Evolutionary conservation across 2,888 invertebrate genomes (phyloP).

Genomic region (Melinaea marsaeus): DNA sequence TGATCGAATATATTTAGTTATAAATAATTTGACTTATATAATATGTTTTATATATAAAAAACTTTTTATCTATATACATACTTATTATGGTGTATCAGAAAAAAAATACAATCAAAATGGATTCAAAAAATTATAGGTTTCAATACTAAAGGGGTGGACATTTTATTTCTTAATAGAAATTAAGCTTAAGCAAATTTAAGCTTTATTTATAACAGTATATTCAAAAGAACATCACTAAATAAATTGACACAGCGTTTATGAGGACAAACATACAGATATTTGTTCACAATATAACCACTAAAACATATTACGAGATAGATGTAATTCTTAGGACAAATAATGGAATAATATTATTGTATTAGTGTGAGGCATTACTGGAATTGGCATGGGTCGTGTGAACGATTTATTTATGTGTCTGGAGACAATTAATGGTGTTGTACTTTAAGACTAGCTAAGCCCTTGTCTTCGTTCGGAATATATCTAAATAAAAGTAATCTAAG

Average conservation of each 20-base stretch:
- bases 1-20: conserved; percentile 27
- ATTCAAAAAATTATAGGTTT: no score
- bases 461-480: no score
- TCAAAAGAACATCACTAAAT: not conserved
- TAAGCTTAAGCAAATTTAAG: no score
- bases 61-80: no score
- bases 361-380: conserved; percentile 28
- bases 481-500: no score
- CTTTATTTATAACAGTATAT: no score
- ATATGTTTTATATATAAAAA: no score
- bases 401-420: conserved; percentile 30
- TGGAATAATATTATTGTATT: conserved; percentile 51
- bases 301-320: conserved; percentile 11
- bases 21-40: not conserved
- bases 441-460: conserved; percentile 35
- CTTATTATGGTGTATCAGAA: no score
- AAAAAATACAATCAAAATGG: no score
- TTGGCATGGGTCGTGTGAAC: conserved; percentile 19
- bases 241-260: conserved; percentile 7
- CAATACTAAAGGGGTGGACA: no score
- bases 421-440: conserved; percentile 43
- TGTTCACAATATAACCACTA: conserved; percentile 19
- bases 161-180: no score
- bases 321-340: conserved; percentile 44
- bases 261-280: conserved; percentile 18